Conservation (phyloP, 1,140 invertebrate species). For the Drosophila dunni region DNA sequence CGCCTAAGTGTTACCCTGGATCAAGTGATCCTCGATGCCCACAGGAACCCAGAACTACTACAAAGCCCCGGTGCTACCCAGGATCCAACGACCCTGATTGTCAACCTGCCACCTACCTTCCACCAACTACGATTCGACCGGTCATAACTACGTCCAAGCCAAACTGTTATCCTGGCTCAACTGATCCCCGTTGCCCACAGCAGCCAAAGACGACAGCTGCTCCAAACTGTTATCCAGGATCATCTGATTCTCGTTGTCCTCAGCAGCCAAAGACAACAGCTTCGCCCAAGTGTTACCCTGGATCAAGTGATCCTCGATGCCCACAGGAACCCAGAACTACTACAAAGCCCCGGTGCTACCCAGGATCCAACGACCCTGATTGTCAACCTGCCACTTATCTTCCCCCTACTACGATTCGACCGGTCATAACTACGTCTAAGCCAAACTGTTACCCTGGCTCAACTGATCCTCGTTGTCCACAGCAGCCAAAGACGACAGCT, state of each 20-base stretch:
- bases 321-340: slow-evolving; percentile 78
- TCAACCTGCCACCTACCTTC: slow-evolving; percentile 77
- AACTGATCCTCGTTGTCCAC: slow-evolving; percentile 48
- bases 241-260: slow-evolving; percentile 81
- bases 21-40: slow-evolving; percentile 58
- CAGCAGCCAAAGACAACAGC: slow-evolving; percentile 47
- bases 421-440: slow-evolving; percentile 68
- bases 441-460: slow-evolving; percentile 52
- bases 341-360: slow-evolving; percentile 56
- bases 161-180: slow-evolving; percentile 26
- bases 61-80: slow-evolving; percentile 79
- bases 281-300: slow-evolving; percentile 71
- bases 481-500: slow-evolving; percentile 13
- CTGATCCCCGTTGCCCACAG: slow-evolving; percentile 34
- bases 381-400: slow-evolving; percentile 50
- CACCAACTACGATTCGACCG: slow-evolving; percentile 69
- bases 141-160: slow-evolving; percentile 14
- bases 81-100: slow-evolving; percentile 85
- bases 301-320: slow-evolving; percentile 72
- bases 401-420: slow-evolving; percentile 52
- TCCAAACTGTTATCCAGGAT: slow-evolving; percentile 78
- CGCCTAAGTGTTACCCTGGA: slow-evolving; percentile 26
- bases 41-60: slow-evolving; percentile 47
- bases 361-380: slow-evolving; percentile 40
- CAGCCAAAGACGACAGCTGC: slow-evolving; percentile 43